phyloP scores from a whole-genome alignment of 2,888 invertebrate species.

The Xylota sylvarum region DNA sequence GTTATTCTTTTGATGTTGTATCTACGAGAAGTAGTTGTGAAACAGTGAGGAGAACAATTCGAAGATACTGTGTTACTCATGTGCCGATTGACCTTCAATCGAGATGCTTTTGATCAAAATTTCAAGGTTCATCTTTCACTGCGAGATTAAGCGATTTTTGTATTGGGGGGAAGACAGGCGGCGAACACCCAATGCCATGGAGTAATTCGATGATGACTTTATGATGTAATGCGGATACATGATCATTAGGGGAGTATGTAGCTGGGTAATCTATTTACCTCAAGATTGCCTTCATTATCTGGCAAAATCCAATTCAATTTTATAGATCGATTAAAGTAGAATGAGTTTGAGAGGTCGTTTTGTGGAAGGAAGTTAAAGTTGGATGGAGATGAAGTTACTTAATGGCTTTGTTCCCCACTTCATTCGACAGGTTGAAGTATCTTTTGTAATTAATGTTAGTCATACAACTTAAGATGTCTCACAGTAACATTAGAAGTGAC shows the following conservation, averaged over 20 bases:
- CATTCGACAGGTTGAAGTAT: not conserved
- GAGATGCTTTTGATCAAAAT: slow-evolving; percentile 49
- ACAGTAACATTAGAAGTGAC: not conserved
- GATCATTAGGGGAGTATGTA: not conserved
- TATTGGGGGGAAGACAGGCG: not conserved
- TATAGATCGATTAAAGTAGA: slow-evolving; percentile 13
- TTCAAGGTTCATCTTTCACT: slow-evolving; percentile 29
- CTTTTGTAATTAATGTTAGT: not conserved
- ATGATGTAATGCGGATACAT: slow-evolving; percentile 9
- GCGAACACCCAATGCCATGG: not conserved
- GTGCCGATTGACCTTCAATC: slow-evolving; percentile 41
- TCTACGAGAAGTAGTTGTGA: not conserved
- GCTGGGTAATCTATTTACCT: slow-evolving; percentile 1
- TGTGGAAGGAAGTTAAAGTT: not conserved
- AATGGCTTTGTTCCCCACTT: not conserved
- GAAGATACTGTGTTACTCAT: slow-evolving; percentile 11
- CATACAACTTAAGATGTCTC: not conserved
- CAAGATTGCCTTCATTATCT: slow-evolving; percentile 2
- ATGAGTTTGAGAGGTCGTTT: not conserved
- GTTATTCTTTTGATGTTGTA: slow-evolving; percentile 23
- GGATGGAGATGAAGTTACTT: not conserved
- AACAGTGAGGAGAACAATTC: slow-evolving; percentile 14
- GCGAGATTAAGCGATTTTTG: not conserved
- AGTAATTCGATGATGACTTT: slow-evolving; percentile 1
- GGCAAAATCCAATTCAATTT: slow-evolving; percentile 15